phyloP scores from a whole-genome alignment of 92 coral and sea anemone genomes.

The Isaurus tuberculatus region DNA sequence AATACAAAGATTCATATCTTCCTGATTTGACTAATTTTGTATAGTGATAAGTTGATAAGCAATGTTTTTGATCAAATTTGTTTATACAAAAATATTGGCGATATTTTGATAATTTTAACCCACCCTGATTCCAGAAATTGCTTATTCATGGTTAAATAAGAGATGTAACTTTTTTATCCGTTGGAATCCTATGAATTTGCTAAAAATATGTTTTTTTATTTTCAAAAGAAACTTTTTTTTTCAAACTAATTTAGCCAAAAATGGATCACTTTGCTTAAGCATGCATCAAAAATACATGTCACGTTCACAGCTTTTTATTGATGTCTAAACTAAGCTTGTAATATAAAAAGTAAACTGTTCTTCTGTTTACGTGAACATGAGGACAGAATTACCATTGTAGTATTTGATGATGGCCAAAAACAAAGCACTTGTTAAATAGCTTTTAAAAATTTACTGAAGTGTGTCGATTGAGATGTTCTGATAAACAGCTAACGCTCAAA shows the following conservation, averaged over 20 bases:
- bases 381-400: neutral
- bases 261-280: neutral
- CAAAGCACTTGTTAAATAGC: too few species aligned
- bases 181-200: neutral
- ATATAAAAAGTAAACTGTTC: neutral
- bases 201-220: neutral
- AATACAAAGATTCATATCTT: neutral
- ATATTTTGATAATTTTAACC: neutral
- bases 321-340: neutral
- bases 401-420: too few species aligned
- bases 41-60: neutral
- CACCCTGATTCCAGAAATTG: slow-evolving; percentile 12
- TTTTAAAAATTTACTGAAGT: too few species aligned
- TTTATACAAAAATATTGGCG: neutral
- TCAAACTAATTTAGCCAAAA: neutral
- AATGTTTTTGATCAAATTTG: neutral
- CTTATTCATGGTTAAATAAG: neutral
- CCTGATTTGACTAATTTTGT: neutral
- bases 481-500: too few species aligned
- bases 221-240: neutral
- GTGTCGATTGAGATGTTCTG: too few species aligned
- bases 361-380: too few species aligned
- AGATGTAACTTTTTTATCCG: neutral
- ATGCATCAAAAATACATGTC: neutral
- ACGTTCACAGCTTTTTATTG: neutral